phyloP scores from a whole-genome alignment of 2,113 vertebrate genomes.

The Dascyllus trimaculatus region DNA sequence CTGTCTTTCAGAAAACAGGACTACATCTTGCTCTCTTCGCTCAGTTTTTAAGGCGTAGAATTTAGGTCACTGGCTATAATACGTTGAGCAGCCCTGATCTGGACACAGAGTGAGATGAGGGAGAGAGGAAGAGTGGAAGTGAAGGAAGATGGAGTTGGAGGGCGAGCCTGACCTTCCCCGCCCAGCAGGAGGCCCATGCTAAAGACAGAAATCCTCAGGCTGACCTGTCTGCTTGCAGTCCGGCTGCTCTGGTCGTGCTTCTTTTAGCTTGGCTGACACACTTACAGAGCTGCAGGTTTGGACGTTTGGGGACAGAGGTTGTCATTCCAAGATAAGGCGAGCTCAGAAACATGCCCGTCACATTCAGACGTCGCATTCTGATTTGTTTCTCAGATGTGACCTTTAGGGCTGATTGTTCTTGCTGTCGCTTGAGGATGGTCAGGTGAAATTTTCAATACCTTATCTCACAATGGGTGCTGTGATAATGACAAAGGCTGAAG shows the following conservation, averaged over 20 bases:
- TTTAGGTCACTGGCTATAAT: not conserved
- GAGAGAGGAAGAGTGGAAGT: not conserved
- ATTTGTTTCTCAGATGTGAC: constrained; percentile 15
- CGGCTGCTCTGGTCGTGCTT: not conserved
- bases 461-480: not conserved
- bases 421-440: not conserved
- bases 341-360: not conserved
- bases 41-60: too few relatives aligned
- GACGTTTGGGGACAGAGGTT: constrained; percentile 5
- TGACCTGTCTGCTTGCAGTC: constrained; percentile 23
- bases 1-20: too few relatives aligned
- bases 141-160: constrained; percentile 27
- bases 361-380: not conserved
- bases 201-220: constrained; percentile 57
- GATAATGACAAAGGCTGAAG: not conserved
- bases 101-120: not conserved
- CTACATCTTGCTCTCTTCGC: too few relatives aligned
- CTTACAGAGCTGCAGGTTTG: not conserved
- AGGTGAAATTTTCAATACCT: not conserved
- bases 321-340: not conserved
- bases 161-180: constrained; percentile 48
- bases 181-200: constrained; percentile 40
- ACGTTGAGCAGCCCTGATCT: not conserved
- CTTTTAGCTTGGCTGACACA: constrained; percentile 39
- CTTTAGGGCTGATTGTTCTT: constrained; percentile 20